phyloP scores from a whole-genome alignment of 2,797 vertebrate species.

The Dermochelys coriacea region DNA sequence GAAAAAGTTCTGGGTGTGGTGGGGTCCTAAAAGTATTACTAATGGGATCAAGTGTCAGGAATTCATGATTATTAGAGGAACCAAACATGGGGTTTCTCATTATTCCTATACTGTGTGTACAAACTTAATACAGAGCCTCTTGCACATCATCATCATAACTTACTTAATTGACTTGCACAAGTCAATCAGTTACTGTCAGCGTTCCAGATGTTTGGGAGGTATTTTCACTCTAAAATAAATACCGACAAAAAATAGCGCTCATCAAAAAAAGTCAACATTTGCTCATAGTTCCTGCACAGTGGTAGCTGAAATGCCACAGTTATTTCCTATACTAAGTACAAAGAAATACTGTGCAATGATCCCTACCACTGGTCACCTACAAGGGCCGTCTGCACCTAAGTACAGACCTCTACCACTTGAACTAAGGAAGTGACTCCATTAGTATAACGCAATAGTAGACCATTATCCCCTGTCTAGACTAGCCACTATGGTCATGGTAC shows the following conservation, averaged over 20 bases:
- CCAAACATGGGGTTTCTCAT: neutral
- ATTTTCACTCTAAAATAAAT: constrained; percentile 1
- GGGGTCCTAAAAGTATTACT: neutral
- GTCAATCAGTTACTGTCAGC: neutral
- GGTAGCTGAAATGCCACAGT: neutral
- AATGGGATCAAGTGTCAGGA: neutral
- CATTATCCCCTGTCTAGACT: neutral
- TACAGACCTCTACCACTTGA: neutral
- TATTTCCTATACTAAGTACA: neutral
- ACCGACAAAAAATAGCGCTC: neutral
- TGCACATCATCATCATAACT: constrained; percentile 17
- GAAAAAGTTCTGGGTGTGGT: neutral
- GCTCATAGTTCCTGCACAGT: neutral
- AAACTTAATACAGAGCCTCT: constrained; percentile 12
- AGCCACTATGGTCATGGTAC: neutral
- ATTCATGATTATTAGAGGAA: neutral
- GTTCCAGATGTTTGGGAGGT: neutral
- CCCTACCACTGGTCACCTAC: neutral
- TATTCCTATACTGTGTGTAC: neutral
- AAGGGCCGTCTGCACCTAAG: neutral
- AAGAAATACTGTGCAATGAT: neutral
- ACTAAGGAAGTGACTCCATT: neutral
- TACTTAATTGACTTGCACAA: constrained; percentile 20
- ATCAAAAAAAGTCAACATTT: neutral
- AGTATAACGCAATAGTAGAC: neutral